These are phyloP conservation scores for Pachyuromys duprasi DNA, from an alignment of 2,797 vertebrate genomes.

Conservation along the genomic window DNA sequence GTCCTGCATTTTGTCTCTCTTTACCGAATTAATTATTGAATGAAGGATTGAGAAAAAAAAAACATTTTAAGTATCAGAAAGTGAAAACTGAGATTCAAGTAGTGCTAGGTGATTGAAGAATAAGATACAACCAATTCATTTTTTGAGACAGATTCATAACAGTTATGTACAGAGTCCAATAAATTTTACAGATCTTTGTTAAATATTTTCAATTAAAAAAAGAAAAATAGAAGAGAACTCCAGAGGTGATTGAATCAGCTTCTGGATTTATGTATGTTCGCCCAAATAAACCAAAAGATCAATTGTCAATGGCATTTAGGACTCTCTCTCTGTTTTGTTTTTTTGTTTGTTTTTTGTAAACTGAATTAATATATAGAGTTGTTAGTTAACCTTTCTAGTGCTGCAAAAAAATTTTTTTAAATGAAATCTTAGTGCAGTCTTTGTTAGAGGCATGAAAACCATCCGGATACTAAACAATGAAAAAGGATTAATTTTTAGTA, in stretches of 20 bases:
- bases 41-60: background rate
- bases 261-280: background rate
- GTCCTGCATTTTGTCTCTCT: background rate
- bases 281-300: constrained; percentile 38
- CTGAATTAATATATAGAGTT: no score
- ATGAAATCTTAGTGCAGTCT: constrained; percentile 64
- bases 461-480: background rate
- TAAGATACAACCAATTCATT: constrained; percentile 17
- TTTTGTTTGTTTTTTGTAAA: no score
- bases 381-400: no score
- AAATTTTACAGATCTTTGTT: constrained; percentile 20
- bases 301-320: constrained; percentile 6
- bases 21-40: constrained; percentile 4
- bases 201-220: background rate
- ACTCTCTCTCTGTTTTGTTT: constrained; percentile 12
- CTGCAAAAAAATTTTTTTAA: background rate
- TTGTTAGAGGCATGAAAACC: constrained; percentile 44
- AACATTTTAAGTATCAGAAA: constrained; percentile 4
- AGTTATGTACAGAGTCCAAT: background rate
- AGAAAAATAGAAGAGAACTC: background rate
- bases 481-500: constrained; percentile 70
- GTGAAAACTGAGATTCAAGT: constrained; percentile 21
- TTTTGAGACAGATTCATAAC: background rate
- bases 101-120: background rate
- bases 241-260: constrained; percentile 22